phyloP scores from a whole-genome alignment of 2,113 vertebrate species.

The Centropristis striata region DNA sequence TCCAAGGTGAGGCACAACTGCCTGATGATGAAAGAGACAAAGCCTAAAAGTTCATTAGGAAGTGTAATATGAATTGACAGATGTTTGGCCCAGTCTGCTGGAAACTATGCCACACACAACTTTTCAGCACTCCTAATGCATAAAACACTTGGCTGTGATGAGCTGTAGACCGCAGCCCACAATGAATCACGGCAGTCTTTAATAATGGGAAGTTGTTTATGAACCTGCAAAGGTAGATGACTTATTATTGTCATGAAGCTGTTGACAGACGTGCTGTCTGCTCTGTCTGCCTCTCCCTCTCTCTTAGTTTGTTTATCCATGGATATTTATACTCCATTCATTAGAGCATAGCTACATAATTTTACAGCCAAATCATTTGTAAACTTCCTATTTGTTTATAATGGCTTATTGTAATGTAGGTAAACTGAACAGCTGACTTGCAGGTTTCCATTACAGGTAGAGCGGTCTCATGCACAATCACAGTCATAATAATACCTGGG shows the following conservation, averaged over 20 bases:
- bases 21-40: constrained; percentile 5
- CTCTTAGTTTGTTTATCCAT: constrained; percentile 1
- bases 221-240: constrained; percentile 36
- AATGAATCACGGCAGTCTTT: constrained; percentile 46
- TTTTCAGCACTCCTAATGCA: constrained; percentile 24
- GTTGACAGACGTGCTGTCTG: constrained; percentile 36
- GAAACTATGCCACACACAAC: constrained; percentile 57
- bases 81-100: constrained; percentile 56
- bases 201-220: constrained; percentile 67
- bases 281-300: constrained; percentile 30
- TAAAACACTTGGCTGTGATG: constrained; percentile 47
- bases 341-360: not conserved
- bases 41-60: constrained; percentile 64
- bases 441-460: not conserved
- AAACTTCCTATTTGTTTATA: constrained; percentile 17
- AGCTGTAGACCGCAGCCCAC: constrained; percentile 49
- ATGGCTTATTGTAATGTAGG: not conserved
- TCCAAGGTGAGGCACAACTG: constrained; percentile 2
- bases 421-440: not conserved
- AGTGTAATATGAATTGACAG: constrained; percentile 76
- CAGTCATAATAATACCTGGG: not conserved
- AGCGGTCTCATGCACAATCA: not conserved
- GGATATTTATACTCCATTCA: not conserved
- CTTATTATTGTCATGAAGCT: constrained; percentile 50
- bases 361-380: not conserved